Conservation (phyloP, 2,797 vertebrate species). For the Cossypha heuglini region DNA sequence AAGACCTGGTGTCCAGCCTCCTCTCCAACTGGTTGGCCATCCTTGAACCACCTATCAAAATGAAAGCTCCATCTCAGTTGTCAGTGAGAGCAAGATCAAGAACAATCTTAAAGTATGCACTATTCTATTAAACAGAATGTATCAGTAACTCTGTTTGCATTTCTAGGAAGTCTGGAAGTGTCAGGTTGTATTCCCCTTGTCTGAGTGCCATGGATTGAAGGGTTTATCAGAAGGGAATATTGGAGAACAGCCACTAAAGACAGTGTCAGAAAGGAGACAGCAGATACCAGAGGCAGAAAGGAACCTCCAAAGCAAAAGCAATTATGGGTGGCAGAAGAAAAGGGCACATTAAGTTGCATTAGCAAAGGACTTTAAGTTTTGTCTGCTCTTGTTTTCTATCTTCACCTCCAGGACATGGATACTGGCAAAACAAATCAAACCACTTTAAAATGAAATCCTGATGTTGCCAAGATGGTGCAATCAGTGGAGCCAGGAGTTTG, state of each 20-base stretch:
- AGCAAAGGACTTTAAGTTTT: neutral
- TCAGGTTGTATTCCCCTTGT: neutral
- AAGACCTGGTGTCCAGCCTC: slow-evolving; percentile 78
- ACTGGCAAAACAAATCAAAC: neutral
- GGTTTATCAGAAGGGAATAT: neutral
- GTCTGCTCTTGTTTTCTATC: neutral
- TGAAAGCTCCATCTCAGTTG: neutral
- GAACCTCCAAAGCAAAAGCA: neutral
- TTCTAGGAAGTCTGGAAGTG: neutral
- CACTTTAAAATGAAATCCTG: neutral
- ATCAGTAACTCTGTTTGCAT: neutral
- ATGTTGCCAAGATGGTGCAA: neutral
- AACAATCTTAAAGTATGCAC: neutral
- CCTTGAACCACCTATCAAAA: slow-evolving; percentile 85
- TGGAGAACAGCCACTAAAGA: neutral
- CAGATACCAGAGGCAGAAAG: neutral
- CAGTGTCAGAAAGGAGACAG: neutral
- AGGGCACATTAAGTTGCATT: neutral
- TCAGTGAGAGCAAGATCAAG: neutral
- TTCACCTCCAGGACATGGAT: neutral
- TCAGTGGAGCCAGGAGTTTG: neutral
- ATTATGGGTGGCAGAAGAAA: neutral
- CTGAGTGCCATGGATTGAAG: neutral
- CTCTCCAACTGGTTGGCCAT: slow-evolving; percentile 80
- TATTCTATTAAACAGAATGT: neutral